These are phyloP conservation scores for Columba livia DNA, from an alignment of 2,113 vertebrate species.

Conservation along the genomic window DNA sequence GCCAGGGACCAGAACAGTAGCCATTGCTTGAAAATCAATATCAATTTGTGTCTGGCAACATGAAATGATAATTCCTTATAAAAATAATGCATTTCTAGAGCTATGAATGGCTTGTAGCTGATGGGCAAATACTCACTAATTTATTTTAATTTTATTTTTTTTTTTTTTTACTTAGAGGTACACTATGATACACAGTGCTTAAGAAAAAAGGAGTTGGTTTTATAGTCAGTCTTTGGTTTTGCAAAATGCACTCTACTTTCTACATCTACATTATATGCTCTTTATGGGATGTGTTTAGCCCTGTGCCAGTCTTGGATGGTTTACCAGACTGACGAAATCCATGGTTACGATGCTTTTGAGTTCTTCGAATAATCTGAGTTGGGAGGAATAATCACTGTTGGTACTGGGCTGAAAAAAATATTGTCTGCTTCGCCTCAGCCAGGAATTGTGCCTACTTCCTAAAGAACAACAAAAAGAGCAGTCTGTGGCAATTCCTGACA, in stretches of 20 bases:
- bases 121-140: not conserved
- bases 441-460: not conserved
- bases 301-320: not conserved
- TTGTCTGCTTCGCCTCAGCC: not conserved
- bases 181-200: not conserved
- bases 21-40: not conserved
- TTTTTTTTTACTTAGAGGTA: not conserved
- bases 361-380: not conserved
- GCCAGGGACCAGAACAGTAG: not conserved
- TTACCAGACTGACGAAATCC: not conserved
- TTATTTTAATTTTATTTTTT: not conserved
- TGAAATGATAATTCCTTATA: not conserved
- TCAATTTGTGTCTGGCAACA: not conserved
- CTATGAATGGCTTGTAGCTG: not conserved
- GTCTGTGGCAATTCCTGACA: not conserved
- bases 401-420: not conserved
- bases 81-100: not conserved
- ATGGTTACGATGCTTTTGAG: accelerated
- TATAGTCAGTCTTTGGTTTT: not conserved
- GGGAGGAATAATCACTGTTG: not conserved
- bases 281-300: not conserved
- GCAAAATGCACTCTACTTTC: not conserved
- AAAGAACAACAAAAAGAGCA: not conserved
- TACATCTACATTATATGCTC: not conserved
- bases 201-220: not conserved